Evolutionary conservation across 2,888 invertebrate genomes (phyloP), one percentile per base, ranked within the genome.

Genomic region (Andrena camellia): DNA sequence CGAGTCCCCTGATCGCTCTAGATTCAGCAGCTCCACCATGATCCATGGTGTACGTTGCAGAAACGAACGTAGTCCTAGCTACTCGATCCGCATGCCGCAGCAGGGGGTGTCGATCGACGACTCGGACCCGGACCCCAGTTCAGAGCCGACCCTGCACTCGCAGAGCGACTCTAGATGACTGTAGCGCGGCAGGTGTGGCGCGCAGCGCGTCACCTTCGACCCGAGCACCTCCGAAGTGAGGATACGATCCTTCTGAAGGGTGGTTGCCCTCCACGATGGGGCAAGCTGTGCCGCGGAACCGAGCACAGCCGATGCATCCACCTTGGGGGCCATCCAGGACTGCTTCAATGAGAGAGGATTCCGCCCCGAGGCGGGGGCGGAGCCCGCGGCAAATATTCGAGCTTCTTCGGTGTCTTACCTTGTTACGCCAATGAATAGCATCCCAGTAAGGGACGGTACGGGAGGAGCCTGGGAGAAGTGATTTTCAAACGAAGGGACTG

Each of bases 131-230:
- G 93, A 93, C 81, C 93, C 90, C n/a, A 83, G 85, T 63, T 91
- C 91, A 31, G 92, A 92, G 74, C 90, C 90, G 80, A 92, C 91
- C 83, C 83, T 90, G 73, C 92, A 92, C 80, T 93, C 93, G 74
- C 93, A 92, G 73, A 93, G 93, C 82, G 93, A 93, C 81, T 92
- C 92, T 83, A 93, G 93, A 90, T 93, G 93, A 93, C 92, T 92
- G 90, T 93, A 93, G 91, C 92, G 87, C 76, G 84, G 84, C 87
- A 87, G 89, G 87, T 79, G 90, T 81, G 92, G 91, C 89, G 89
- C 89, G 64, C 91, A 91, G 50, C 90, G 90, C 88, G 91, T 92
- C 88, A 89, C 88, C 87, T 90, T 91, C 81, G 83, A 92, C 71
- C 80, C 86, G 33, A 87, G 81, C 35, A 88, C 87, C 69, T 88